Conservation (phyloP, 1,140 invertebrate genomes). For the Streblospio benedicti region DNA sequence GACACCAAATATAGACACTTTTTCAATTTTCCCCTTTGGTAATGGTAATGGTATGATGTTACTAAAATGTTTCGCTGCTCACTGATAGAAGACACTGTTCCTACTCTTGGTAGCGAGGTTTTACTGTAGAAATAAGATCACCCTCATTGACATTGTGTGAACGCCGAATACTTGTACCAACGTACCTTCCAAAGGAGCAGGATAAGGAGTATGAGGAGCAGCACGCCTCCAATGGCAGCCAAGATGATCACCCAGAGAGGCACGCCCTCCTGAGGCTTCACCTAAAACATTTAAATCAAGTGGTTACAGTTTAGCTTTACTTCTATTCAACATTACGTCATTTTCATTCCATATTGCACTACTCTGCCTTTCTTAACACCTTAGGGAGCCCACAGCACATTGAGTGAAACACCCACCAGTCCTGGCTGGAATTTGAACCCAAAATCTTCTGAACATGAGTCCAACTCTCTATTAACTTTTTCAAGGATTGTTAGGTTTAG, state of each 20-base stretch:
- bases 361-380: no score
- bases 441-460: no score
- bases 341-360: no score
- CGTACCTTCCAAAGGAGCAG: slow-evolving; percentile 63
- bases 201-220: slow-evolving; percentile 68
- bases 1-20: neutral
- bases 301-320: no score
- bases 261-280: slow-evolving; percentile 57
- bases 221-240: slow-evolving; percentile 65
- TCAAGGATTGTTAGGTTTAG: no score
- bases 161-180: neutral
- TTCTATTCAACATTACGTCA: no score
- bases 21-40: neutral
- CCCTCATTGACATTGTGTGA: no score
- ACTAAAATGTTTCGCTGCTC: neutral
- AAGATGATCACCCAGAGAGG: slow-evolving; percentile 76
- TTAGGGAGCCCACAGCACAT: no score
- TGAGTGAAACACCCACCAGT: no score
- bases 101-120: neutral
- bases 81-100: neutral
- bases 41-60: neutral
- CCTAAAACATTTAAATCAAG: no score
- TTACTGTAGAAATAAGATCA: neutral
- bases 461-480: no score
- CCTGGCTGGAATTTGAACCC: no score